These are phyloP conservation scores for Eumeta japonica DNA, from an alignment of 1,140 invertebrate species.

Conservation along the genomic window DNA sequence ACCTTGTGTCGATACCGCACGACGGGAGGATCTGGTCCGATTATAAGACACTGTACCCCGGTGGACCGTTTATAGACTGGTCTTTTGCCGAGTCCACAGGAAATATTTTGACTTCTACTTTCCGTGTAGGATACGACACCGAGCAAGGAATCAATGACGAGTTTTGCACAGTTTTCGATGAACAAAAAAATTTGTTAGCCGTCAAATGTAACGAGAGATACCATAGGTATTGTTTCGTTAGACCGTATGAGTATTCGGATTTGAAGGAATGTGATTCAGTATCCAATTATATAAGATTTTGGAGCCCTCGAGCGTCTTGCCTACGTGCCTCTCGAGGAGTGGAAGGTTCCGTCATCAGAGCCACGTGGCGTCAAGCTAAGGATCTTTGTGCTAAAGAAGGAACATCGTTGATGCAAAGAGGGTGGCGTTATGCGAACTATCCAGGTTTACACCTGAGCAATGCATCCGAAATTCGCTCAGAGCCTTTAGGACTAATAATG, in stretches of 20 bases:
- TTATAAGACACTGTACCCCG: constrained; percentile 37
- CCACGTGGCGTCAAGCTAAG: constrained; percentile 38
- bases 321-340: constrained; percentile 20
- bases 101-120: constrained; percentile 16
- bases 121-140: constrained; percentile 22
- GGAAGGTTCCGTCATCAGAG: constrained; percentile 30
- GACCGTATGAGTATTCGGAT: constrained; percentile 26
- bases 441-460: constrained; percentile 17
- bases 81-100: constrained; percentile 25
- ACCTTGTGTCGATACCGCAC: constrained; percentile 21
- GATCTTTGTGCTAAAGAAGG: constrained; percentile 33
- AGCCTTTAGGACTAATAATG: constrained; percentile 38
- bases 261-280: constrained; percentile 8
- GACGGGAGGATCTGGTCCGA: constrained; percentile 40
- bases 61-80: constrained; percentile 43
- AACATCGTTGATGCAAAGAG: constrained; percentile 32
- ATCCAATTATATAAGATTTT: constrained; percentile 21
- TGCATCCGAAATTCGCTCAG: constrained; percentile 15
- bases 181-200: constrained; percentile 23
- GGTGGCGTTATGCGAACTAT: constrained; percentile 45
- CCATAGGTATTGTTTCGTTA: constrained; percentile 44
- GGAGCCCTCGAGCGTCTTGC: constrained; percentile 36
- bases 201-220: constrained; percentile 33
- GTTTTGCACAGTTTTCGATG: constrained; percentile 29
- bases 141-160: constrained; percentile 24